Evolutionary conservation across 37 sponge, comb jelly and placozoan species (phyloP).

Genomic region (Aplysina aerophoba): DNA sequence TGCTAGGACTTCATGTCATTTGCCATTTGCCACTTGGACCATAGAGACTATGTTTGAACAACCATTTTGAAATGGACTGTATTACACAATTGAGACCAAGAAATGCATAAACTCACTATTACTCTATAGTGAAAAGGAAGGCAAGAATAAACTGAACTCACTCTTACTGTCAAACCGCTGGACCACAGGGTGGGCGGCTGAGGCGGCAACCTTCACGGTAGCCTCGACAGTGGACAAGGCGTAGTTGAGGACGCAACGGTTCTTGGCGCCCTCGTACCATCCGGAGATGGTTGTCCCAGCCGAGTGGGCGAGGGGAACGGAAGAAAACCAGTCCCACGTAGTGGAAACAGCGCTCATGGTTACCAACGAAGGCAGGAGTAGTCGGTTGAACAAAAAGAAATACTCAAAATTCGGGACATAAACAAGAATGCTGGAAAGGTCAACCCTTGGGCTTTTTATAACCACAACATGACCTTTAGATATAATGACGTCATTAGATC

Average conservation of each 20-base stretch:
- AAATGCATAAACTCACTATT: neutral
- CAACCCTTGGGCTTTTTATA: too few species aligned
- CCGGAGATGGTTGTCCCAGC: slow-evolving; percentile 47
- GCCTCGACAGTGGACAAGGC: slow-evolving; percentile 58
- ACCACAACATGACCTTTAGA: too few species aligned
- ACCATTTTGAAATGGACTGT: too few species aligned
- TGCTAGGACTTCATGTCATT: too few species aligned
- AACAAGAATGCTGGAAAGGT: neutral
- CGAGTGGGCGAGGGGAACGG: slow-evolving; percentile 48
- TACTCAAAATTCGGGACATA: neutral
- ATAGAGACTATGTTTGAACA: too few species aligned
- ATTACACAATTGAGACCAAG: neutral
- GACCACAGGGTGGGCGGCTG: slow-evolving; percentile 55
- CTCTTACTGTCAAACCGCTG: slow-evolving; percentile 59
- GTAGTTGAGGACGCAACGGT: slow-evolving; percentile 44
- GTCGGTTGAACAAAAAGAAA: neutral
- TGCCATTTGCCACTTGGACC: too few species aligned
- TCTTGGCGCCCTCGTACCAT: slow-evolving; percentile 62
- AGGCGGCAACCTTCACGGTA: slow-evolving; percentile 55
- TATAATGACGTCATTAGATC: too few species aligned
- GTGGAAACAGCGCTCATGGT: slow-evolving; percentile 3
- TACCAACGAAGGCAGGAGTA: neutral
- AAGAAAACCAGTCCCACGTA: slow-evolving; percentile 65
- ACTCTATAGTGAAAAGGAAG: too few species aligned
- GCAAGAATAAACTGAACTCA: slow-evolving; percentile 20